Conservation (phyloP, 2,888 invertebrate genomes). For the Brachyptera putata region DNA sequence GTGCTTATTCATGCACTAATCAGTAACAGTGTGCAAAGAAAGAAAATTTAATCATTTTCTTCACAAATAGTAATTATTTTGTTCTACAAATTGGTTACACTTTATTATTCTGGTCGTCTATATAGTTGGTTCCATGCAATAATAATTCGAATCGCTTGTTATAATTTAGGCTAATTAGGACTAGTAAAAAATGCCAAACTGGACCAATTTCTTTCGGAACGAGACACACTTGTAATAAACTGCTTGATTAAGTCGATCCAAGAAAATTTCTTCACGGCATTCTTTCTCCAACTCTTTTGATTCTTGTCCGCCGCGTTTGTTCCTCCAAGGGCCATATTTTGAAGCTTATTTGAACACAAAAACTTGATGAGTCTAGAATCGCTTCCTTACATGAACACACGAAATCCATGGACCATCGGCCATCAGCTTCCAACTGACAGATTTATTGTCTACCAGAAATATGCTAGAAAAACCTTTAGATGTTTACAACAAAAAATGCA, state of each 20-base stretch:
- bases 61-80: no score
- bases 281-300: slow-evolving; percentile 16
- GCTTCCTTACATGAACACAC: slow-evolving; percentile 7
- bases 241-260: slow-evolving; percentile 17
- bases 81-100: no score
- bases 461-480: no score
- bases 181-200: background rate
- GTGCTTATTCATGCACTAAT: no score
- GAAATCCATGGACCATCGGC: slow-evolving; percentile 17
- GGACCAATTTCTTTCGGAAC: slow-evolving; percentile 9
- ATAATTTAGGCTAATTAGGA: slow-evolving; percentile 16
- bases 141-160: slow-evolving; percentile 9
- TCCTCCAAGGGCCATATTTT: slow-evolving; percentile 14
- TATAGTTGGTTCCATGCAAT: slow-evolving; percentile 2
- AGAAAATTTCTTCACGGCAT: slow-evolving; percentile 10
- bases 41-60: no score
- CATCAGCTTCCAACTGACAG: slow-evolving; percentile 26
- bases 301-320: background rate
- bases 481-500: no score
- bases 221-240: slow-evolving; percentile 17
- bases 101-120: no score
- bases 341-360: slow-evolving; percentile 2
- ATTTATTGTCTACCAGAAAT: slow-evolving; percentile 28
- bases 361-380: slow-evolving; percentile 7
- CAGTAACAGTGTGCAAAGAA: no score